Conservation (phyloP, 2,888 invertebrate genomes). For the Andrena haemorrhoa region DNA sequence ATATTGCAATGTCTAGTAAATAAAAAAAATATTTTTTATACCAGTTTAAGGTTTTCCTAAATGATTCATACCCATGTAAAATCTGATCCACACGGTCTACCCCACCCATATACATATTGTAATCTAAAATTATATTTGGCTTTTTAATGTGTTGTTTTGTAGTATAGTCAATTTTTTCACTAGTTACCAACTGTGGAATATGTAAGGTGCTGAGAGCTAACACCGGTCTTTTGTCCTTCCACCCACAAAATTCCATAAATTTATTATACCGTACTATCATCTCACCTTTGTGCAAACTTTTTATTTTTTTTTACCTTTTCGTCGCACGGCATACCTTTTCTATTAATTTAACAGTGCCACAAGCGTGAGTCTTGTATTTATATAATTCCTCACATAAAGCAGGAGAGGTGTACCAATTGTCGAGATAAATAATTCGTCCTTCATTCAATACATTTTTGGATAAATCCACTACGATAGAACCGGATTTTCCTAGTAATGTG, state of each 20-base stretch:
- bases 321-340: no score
- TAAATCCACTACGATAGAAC: conserved; percentile 10
- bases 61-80: background rate
- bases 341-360: no score
- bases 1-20: conserved; percentile 31
- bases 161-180: no score
- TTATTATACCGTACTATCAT: no score
- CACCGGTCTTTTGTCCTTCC: no score
- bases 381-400: background rate
- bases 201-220: no score
- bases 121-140: background rate
- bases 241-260: no score
- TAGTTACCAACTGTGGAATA: no score
- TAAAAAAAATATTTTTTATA: conserved; percentile 36
- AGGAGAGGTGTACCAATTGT: conserved; percentile 31
- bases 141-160: no score
- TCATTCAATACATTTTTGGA: background rate
- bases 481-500: conserved; percentile 13
- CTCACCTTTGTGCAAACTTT: no score
- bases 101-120: conserved; percentile 1
- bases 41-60: conserved; percentile 36
- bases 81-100: background rate
- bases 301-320: no score
- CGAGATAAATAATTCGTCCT: conserved; percentile 29
- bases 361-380: no score